Conservation (phyloP, 2,888 invertebrate species). For the Coleophora flavipennella region DNA sequence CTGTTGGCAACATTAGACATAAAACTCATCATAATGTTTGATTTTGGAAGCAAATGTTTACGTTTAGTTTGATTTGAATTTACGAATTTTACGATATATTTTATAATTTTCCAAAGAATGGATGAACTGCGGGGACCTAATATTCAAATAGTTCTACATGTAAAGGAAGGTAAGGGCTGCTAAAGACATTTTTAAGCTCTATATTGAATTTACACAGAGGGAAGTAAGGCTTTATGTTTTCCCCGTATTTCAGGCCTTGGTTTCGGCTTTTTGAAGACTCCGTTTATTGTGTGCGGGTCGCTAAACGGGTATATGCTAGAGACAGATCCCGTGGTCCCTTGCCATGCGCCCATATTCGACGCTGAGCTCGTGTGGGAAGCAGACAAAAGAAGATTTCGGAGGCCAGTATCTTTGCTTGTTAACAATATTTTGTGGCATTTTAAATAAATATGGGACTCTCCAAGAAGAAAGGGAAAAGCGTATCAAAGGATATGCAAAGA, state of each 20-base stretch:
- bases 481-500: too few relatives aligned
- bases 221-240: neutral
- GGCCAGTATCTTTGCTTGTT: constrained; percentile 41
- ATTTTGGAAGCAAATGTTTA: constrained; percentile 43
- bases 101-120: constrained; percentile 49
- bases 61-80: constrained; percentile 43
- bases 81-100: constrained; percentile 32
- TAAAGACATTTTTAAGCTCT: neutral
- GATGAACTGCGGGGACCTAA: constrained; percentile 75
- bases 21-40: constrained; percentile 16
- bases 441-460: too few relatives aligned
- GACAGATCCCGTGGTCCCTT: constrained; percentile 75
- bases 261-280: constrained; percentile 68
- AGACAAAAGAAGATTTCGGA: constrained; percentile 78
- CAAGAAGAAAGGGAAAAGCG: too few relatives aligned
- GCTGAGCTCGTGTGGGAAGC: constrained; percentile 86
- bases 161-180: constrained; percentile 72
- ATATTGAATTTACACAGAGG: neutral
- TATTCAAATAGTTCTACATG: constrained; percentile 77
- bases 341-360: constrained; percentile 75
- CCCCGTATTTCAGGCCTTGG: constrained; percentile 60
- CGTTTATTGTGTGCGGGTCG: constrained; percentile 73
- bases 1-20: constrained; percentile 3
- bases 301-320: constrained; percentile 78
- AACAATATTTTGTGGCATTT: neutral